Evolutionary conservation across 2,888 invertebrate species (phyloP), one percentile per base, ranked within the genome.

Genomic region (Aporophyla nigra): DNA sequence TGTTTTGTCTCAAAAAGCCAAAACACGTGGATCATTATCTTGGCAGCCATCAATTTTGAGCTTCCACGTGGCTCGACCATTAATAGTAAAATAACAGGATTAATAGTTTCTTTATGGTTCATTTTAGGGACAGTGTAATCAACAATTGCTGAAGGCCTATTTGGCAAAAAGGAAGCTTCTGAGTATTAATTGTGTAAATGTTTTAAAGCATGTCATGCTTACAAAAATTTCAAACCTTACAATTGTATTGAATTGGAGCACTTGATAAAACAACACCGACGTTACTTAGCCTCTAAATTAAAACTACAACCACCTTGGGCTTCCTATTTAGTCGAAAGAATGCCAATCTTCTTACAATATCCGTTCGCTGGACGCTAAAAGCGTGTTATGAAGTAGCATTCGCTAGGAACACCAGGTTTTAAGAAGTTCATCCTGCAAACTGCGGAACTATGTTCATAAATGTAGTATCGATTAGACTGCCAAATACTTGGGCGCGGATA

Each of bases 331-430:
- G 19, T 49, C 9, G 4, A 67, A 75, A 76, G 69, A 67, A 83
- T 76, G 14, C 53, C 27, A 61, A 83, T 76, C 80, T 61, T 71
- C 83, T 71, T 72, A 59, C 33, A 73, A 83, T 80, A 72, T 72
- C 68, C 59, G 54, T 56, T 46, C 62, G 2, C 61, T 73, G 69
- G 16, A 53, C 54, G 43, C 12, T 70, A 72, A 74, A 79, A 73
- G 59, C 59, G 43, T 71, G 54, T 66, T 67, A 61, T 83, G 70
- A 59, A 65, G 33, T 73, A 59, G 56, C 21, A 56, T 27, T 71
- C 40, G 6, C 67, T 59, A 21, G 53, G n/a, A 65, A 72, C 56
- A 69, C 12, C 43, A 33, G 49, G 58, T 83, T 83, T 83, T 70
- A 61, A 66, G n/a, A 83, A 75, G 56, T 79, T 83, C 27, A 62